Base-by-base conservation (phyloP, 2,113 vertebrate species). In the Sterrhoptilus dennistouni region DNA sequence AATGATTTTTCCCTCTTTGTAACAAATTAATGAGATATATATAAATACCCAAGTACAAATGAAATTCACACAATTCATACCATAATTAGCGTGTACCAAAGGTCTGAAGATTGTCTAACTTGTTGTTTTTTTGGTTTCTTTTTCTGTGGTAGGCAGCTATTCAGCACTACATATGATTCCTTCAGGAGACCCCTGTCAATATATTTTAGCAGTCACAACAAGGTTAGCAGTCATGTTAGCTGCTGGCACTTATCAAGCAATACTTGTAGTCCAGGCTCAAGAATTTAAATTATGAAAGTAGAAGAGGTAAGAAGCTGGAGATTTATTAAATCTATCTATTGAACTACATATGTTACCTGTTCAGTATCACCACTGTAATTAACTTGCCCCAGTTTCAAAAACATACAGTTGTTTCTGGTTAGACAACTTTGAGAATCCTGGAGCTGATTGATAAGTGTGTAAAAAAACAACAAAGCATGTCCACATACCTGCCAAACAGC, bases 1-100 rank as follows among this genome's bases (percentile, higher is more conserved):
- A 97, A 97, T 79, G 96, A 96, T 96, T 96, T 97, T 96, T 95
- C 94, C 91, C 89, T 97, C 94, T 97, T 96, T 97, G 88, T 96
- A 97, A 97, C 94, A 98, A 97, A 97, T 97, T 96, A 98, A 97
- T 97, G 90, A 96, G 86, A 97, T 95, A 97, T 91, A 97, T 94
- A 97, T 95, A 97, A 97, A 97, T 97, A 95, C 50, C 3, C 19
- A 19, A 69, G 77, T 90, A 63, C 50, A 91, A 87, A 96, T 93
- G 96, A 96, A 97, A 95, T 91, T 94, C 94, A 92, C 65, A 93
- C 68, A 96, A 95, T 96, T 97, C 94, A 79, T 95, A 93, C 61
- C 33, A 36, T 89, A 94, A 97, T 97, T 95, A 96, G 90, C 6
- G 19, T 60, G 53, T 63, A 92, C 13, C 68, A 91, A 96, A 96